These are phyloP conservation scores for Formicarius rufipectus DNA, from an alignment of 2,113 vertebrate genomes.

Conservation along the genomic window DNA sequence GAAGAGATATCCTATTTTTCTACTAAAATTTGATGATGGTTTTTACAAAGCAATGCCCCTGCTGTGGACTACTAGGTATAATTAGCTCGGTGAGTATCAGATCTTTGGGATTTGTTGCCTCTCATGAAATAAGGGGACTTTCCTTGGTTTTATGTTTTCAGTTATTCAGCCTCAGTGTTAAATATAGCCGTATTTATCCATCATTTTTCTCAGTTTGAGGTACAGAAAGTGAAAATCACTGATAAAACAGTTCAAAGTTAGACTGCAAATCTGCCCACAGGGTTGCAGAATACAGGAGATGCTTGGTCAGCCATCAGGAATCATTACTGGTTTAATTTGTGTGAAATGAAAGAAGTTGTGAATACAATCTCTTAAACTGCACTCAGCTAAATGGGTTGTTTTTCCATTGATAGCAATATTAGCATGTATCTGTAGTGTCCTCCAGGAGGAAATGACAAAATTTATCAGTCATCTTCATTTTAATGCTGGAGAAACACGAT, in stretches of 20 bases:
- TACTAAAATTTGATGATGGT: neutral
- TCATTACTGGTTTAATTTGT: slow-evolving; percentile 36
- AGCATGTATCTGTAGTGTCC: neutral
- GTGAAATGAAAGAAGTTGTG: slow-evolving; percentile 37
- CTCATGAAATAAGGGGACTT: neutral
- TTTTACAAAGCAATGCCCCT: neutral
- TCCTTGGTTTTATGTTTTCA: neutral
- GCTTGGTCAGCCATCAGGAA: slow-evolving; percentile 17
- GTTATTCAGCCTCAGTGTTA: neutral
- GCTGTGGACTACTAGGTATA: neutral
- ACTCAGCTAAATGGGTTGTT: slow-evolving; percentile 54
- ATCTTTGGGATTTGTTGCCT: neutral
- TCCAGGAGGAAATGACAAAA: slow-evolving; percentile 54
- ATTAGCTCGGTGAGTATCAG: neutral
- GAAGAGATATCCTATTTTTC: neutral
- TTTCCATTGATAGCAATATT: slow-evolving; percentile 36
- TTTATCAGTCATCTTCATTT: slow-evolving; percentile 27
- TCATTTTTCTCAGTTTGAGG: neutral
- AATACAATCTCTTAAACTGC: slow-evolving; percentile 25
- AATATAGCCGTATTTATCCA: neutral
- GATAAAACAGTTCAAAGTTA: neutral
- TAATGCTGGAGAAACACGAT: slow-evolving; percentile 37
- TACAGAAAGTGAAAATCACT: neutral
- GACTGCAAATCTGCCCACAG: neutral
- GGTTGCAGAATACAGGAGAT: neutral